Evolutionary conservation across 1,140 invertebrate genomes (phyloP), one percentile per base, ranked within the genome.

Genomic region (Trichonephila clavata): DNA sequence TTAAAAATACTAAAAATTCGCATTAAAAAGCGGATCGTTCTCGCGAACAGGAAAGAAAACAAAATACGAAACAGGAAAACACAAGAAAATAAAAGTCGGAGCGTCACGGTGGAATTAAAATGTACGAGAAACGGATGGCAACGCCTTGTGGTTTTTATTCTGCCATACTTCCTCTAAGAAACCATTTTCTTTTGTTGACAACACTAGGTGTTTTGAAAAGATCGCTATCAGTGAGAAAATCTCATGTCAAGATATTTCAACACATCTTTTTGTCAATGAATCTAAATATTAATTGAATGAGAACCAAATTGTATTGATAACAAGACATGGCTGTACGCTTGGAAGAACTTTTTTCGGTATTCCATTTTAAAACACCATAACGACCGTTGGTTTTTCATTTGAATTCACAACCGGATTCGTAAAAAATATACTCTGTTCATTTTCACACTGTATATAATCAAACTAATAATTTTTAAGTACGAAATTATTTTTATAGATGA

Each of bases 121-220:
- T 93, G 14, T 71, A 88, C 86, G 92, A 87, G 84, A 87, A 93
- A 61, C 92, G 92, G 92, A 93, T 93, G 92, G 92, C 86, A 93
- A 88, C 92, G 91, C 91, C 83, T 92, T 43, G 39, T 59, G 84
- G 63, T 68, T 92, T 92, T 61, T 60, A 84, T 63, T 27, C 77
- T 16, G 57, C 16, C 61, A 83, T 24, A 21, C 71, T 50, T 92
- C 86, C 91, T 83, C 86, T 60, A 27, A 59, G 1, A n/a, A 50
- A 50, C n/a, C 57, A 27, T 50, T 68, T 21, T 90, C 59, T 61
- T 92, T 92, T 92, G 90, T 92, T 92, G 21, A 84, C 77, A 81
- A 90, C 6, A 21, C 39, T 7, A 24, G 27, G 60, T 89, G 87
- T 71, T 27, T 89, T 68, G 63, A 57, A 84, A 60, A 84, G 57